These are phyloP conservation scores for Aphyosemion australe DNA, from an alignment of 2,113 vertebrate species.

Conservation along the genomic window DNA sequence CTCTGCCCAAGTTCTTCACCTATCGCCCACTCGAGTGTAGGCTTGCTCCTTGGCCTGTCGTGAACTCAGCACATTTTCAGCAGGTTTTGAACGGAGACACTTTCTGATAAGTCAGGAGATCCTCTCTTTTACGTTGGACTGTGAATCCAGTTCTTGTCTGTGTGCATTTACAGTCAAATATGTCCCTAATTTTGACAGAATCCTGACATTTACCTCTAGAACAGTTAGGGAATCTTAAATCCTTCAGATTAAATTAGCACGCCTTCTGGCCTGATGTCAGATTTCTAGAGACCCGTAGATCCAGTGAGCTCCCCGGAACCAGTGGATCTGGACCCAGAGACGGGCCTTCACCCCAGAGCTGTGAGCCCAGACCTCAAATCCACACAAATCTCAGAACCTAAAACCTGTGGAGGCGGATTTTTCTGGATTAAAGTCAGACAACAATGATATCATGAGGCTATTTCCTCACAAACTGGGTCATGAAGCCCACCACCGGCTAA, in stretches of 20 bases:
- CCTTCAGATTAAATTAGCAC: too few relatives aligned
- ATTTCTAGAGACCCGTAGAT: conserved; percentile 28
- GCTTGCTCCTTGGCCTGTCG: conserved; percentile 49
- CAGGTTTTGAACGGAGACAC: conserved; percentile 27
- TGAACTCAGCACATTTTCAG: conserved; percentile 58
- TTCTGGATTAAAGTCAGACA: conserved; percentile 28
- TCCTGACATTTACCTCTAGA: conserved; percentile 1
- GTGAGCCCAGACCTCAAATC: conserved; percentile 2
- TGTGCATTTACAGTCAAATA: too few relatives aligned
- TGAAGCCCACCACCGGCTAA: conserved; percentile 48
- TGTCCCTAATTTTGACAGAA: too few relatives aligned
- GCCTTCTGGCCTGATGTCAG: conserved; percentile 23
- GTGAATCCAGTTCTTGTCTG: background rate
- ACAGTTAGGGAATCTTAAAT: background rate
- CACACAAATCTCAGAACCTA: conserved; percentile 12
- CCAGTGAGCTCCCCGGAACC: conserved; percentile 24
- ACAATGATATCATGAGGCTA: conserved; percentile 21
- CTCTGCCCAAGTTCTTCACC: conserved; percentile 50
- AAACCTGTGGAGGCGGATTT: conserved; percentile 3
- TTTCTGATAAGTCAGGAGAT: conserved; percentile 9
- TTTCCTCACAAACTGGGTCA: conserved; percentile 67
- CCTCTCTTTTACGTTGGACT: too few relatives aligned
- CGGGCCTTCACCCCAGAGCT: conserved; percentile 52
- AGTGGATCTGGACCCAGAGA: conserved; percentile 40
- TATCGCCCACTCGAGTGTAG: conserved; percentile 54